phyloP scores from a whole-genome alignment of 2,888 invertebrate genomes.

The Drosophila helvetica region DNA sequence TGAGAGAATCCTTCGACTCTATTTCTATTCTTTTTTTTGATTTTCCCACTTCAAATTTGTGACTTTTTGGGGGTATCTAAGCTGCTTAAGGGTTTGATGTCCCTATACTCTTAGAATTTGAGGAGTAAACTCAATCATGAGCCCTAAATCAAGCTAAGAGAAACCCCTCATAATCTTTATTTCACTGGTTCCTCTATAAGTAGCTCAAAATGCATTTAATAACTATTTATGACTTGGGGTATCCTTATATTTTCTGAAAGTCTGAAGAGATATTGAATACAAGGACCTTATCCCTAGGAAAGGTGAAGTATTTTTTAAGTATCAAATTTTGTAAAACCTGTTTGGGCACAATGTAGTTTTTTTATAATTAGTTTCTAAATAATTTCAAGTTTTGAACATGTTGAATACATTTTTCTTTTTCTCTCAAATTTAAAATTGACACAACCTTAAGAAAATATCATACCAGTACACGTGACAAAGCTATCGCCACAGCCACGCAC shows the following conservation, averaged over 20 bases:
- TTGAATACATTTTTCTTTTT: too few species aligned
- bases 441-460: neutral
- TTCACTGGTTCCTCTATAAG: neutral
- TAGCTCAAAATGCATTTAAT: neutral
- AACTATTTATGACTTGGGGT: neutral
- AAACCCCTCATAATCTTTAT: neutral
- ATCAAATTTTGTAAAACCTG: too few species aligned
- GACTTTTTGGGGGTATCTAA: slow-evolving; percentile 18
- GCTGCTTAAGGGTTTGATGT: slow-evolving; percentile 18
- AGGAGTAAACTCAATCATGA: neutral
- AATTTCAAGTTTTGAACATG: too few species aligned
- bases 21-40: neutral
- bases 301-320: too few species aligned
- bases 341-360: too few species aligned
- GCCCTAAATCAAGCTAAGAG: neutral
- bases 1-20: neutral
- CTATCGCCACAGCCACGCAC: slow-evolving; percentile 35
- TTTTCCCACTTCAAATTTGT: slow-evolving; percentile 25
- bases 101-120: neutral
- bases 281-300: too few species aligned
- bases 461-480: slow-evolving; percentile 9
- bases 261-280: neutral
- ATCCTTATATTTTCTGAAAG: too few species aligned
- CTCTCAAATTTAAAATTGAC: too few species aligned
- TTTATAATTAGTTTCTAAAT: too few species aligned